phyloP scores from a whole-genome alignment of 2,797 vertebrate species.

The Novumbra hubbsi region DNA sequence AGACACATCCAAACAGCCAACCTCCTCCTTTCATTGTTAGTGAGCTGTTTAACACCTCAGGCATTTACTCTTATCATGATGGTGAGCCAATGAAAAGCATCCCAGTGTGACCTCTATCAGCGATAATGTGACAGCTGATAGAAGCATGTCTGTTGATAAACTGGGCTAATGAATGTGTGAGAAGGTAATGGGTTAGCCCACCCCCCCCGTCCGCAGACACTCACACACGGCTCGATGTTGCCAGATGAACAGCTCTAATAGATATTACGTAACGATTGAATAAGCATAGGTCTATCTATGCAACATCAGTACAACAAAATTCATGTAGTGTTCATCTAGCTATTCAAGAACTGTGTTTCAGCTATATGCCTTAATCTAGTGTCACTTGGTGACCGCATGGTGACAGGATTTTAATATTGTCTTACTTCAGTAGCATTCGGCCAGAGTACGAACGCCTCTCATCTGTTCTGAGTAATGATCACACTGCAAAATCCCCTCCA shows the following conservation, averaged over 20 bases:
- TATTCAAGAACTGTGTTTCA: not conserved
- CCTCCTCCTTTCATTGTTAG: not conserved
- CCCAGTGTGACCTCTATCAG: constrained; percentile 50
- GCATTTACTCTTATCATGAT: constrained; percentile 40
- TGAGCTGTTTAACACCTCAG: constrained; percentile 30
- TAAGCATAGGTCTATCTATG: not conserved
- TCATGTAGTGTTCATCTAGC: not conserved
- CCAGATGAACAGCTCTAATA: not conserved
- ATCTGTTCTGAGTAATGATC: not conserved
- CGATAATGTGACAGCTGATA: constrained; percentile 56
- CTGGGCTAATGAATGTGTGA: constrained; percentile 47
- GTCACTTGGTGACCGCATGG: not conserved
- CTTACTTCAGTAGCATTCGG: not conserved
- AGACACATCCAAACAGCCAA: not conserved
- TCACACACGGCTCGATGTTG: not conserved
- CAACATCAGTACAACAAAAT: not conserved
- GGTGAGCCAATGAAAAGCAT: constrained; percentile 44
- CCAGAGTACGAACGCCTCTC: not conserved
- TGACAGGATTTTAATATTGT: not conserved
- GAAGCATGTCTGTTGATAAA: constrained; percentile 52
- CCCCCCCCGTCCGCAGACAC: too few relatives aligned
- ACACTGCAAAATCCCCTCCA: not conserved
- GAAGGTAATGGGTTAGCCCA: constrained; percentile 26
- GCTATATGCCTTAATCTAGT: not conserved
- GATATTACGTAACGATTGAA: not conserved